These are phyloP conservation scores for Parnassius orleans DNA, from an alignment of 2,888 invertebrate species.

Conservation along the genomic window DNA sequence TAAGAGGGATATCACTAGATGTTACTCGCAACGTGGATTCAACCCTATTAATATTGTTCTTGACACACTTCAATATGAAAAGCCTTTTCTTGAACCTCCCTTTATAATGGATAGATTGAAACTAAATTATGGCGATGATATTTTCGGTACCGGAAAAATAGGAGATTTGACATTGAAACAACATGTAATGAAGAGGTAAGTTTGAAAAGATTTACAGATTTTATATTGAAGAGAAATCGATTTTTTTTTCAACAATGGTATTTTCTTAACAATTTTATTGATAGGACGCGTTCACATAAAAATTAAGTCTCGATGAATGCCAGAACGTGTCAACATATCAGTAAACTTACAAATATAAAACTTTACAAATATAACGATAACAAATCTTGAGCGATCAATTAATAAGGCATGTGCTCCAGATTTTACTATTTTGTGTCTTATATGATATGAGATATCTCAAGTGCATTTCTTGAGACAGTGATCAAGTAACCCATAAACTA, in stretches of 20 bases:
- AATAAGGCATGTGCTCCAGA: conserved; percentile 12
- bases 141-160: background rate
- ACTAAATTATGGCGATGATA: background rate
- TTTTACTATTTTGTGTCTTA: background rate
- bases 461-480: too few species aligned
- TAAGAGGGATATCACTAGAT: background rate
- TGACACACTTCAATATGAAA: background rate
- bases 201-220: too few species aligned
- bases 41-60: background rate
- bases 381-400: conserved; percentile 9
- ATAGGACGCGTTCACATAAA: conserved; percentile 13
- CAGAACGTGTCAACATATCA: conserved; percentile 13
- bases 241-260: too few species aligned
- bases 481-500: too few species aligned
- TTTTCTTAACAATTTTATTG: background rate
- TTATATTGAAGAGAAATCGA: too few species aligned
- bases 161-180: too few species aligned
- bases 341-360: background rate
- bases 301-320: conserved; percentile 15
- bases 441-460: too few species aligned
- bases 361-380: conserved; percentile 8
- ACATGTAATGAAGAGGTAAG: too few species aligned
- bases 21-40: background rate
- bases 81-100: background rate
- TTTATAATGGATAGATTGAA: background rate